Conservation (phyloP, 2,888 invertebrate genomes). For the Kuschelorhynchus macadamiae region DNA sequence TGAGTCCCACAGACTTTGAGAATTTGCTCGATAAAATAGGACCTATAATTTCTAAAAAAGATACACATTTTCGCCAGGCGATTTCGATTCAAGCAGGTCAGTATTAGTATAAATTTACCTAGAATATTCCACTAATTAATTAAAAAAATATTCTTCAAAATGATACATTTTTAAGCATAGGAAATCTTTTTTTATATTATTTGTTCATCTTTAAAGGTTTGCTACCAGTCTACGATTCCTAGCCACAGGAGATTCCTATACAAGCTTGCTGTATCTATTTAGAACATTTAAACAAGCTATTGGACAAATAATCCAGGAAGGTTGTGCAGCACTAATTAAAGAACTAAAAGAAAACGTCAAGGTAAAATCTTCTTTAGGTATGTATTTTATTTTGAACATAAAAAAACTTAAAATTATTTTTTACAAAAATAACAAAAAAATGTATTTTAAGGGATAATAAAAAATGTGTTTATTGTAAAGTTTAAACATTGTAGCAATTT, state of each 20-base stretch:
- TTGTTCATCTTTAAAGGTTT: too few relatives aligned
- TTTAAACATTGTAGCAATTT: too few relatives aligned
- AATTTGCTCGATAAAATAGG: not conserved
- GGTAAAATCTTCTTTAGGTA: slow-evolving; percentile 19
- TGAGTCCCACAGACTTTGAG: not conserved
- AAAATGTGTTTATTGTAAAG: too few relatives aligned
- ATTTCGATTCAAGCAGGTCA: not conserved
- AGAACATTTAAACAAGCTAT: slow-evolving; percentile 38
- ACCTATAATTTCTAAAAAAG: not conserved
- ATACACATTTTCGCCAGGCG: not conserved
- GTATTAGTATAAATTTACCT: not conserved
- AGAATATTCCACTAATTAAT: too few relatives aligned
- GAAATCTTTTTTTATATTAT: not conserved
- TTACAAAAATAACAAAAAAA: too few relatives aligned
- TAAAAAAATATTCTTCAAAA: too few relatives aligned
- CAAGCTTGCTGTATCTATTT: slow-evolving; percentile 31
- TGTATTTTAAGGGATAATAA: too few relatives aligned
- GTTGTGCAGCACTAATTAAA: slow-evolving; percentile 26
- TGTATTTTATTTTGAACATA: not conserved
- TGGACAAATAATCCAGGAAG: slow-evolving; percentile 25
- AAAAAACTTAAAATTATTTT: too few relatives aligned
- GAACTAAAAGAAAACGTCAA: slow-evolving; percentile 29
- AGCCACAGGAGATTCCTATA: slow-evolving; percentile 38
- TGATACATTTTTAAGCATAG: too few relatives aligned
- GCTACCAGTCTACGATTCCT: slow-evolving; percentile 33